Base-by-base conservation (phyloP, 2,113 vertebrate genomes). In the Osmerus eperlanus region DNA sequence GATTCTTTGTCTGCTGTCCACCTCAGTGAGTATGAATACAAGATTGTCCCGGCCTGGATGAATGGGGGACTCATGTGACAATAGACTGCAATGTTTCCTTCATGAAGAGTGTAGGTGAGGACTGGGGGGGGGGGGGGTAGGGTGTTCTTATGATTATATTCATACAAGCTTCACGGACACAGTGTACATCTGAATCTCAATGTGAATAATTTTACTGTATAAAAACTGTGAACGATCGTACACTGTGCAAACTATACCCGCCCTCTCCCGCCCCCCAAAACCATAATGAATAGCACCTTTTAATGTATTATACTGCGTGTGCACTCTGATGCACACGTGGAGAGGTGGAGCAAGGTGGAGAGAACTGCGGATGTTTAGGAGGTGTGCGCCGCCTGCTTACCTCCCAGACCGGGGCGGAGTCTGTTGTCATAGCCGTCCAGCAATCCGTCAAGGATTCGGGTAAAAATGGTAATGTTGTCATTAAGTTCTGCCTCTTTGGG, bases 401-500 rank as follows among this genome's bases (percentile, higher is more conserved):
- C 96, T 93, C 97, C 96, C 53, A 99, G 89, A 14, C 96, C 97
- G 0, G 97, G 97, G 28, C 97, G 94, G 56, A 99, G 93, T 21
- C 97, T 91, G 87, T 98, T 97, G 91, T 99, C 97, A 0, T 99
- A 99, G 62, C 97, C 97, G 1, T 99, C 96, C 87, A 99, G 88
- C 60, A 99, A 88, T 59, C 96, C 94, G 0, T 99, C 97, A 88
- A 99, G 76, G 72, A 99, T 98, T 83, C 96, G 92, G 11, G 97
- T 99, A 88, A 98, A 99, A 81, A 99, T 93, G 0, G 96, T 98
- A 80, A 98, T 98, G 85, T 99, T 98, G 90, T 98, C 93, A 82
- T 96, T 96, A 70, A 94, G 41, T 55, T 95, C 94, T 18, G 89
- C 77, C 76, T 95, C 93, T 78, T 93, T 96, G 8, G 91, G 92